These are phyloP conservation scores for Caenorhabditis tropicalis DNA, from an alignment of 1,140 invertebrate species.

Conservation along the genomic window DNA sequence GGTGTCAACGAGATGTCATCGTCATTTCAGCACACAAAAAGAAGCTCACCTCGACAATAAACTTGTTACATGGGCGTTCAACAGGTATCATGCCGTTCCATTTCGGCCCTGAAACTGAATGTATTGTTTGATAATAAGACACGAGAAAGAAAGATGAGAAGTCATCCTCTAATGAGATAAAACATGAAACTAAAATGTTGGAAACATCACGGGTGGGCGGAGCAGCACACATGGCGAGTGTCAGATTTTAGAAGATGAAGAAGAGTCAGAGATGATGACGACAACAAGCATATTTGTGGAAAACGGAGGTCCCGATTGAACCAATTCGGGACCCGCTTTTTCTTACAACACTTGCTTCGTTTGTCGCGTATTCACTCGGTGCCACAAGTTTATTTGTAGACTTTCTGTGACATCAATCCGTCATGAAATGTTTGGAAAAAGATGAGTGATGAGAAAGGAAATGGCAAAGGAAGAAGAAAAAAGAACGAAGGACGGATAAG, in stretches of 20 bases:
- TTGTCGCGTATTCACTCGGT: conserved; percentile 37
- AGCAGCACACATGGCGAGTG: background rate
- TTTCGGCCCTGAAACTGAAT: background rate
- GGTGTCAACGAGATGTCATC: too few species aligned
- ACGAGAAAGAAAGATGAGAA: background rate
- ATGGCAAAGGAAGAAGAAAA: background rate
- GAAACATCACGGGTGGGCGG: conserved; percentile 8
- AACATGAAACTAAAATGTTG: conserved; percentile 8
- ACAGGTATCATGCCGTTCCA: conserved; percentile 28
- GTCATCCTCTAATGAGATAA: background rate
- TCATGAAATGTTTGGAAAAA: conserved; percentile 32
- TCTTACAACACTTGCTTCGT: conserved; percentile 22
- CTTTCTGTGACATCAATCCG: conserved; percentile 33
- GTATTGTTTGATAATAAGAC: background rate
- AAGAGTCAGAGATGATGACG: conserved; percentile 35
- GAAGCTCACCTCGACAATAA: conserved; percentile 18
- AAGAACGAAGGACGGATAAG: conserved; percentile 14
- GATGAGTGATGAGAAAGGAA: conserved; percentile 1
- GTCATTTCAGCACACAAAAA: too few species aligned
- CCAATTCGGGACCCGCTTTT: background rate
- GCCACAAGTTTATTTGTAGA: conserved; percentile 32
- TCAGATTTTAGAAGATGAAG: conserved; percentile 25
- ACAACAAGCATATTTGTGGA: conserved; percentile 10
- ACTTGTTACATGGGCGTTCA: conserved; percentile 19
- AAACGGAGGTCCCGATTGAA: background rate